Base-by-base conservation (phyloP, 2,888 invertebrate species). In the Nymphalis polychloros region DNA sequence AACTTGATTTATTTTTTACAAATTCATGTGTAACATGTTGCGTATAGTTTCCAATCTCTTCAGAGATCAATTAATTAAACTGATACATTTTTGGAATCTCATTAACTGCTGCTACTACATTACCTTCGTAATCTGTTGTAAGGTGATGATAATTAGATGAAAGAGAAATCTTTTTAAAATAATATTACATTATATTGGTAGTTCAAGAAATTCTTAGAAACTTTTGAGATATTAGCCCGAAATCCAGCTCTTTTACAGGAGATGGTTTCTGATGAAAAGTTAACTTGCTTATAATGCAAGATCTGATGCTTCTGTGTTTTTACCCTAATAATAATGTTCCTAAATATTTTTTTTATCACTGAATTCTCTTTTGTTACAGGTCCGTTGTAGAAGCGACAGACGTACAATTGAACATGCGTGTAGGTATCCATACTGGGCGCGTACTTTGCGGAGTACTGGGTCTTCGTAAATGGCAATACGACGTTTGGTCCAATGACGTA, bases 401-500 rank as follows among this genome's bases (percentile, higher is more conserved):
- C 84, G 97, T 98, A n/a, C 96, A 97, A 80, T 91, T 98, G 72
- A 97, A 97, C 89, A 97, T 98, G 97, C 94, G 98, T 72, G 98
- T 98, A 66, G 98, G 98, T 71, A 97, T 98, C 72, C 98, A 98
- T 88, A 97, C 97, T 0, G 98, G 98, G 0, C 94, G 97, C 1
- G 98, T 98, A 64, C 90, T 98, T 59, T 97, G 98, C 84, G 98
- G 98, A 17, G 98, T 98, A 52, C 93, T 98, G 69, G 98, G 98
- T 0, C 93, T 97, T 63, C 94, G 97, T 73, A 97, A 98, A 89
- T 98, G 98, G 98, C 97, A 98, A 88, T 96, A 97, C 87, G 98
- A 98, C 84, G 98, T 98, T 10, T 98, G 97, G 97, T 97, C 97
- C 72, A 97, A 97, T 87, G 98, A 98, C 88, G 98, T 98, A 76